These are phyloP conservation scores for Cyphomyrmex costatus DNA, from an alignment of 1,140 invertebrate genomes.

Conservation along the genomic window DNA sequence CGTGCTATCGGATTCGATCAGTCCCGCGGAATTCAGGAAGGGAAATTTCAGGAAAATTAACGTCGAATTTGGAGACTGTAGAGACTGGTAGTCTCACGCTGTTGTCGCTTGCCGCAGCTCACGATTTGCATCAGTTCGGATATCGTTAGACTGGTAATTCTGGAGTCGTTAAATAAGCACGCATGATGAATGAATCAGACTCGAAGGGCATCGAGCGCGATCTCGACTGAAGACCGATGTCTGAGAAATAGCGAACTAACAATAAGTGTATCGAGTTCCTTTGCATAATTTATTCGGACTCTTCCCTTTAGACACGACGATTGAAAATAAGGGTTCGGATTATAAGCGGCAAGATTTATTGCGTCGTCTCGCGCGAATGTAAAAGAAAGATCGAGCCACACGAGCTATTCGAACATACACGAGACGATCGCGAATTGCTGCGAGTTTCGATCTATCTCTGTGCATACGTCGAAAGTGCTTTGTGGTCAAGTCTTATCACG, in stretches of 20 bases:
- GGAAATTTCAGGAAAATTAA: conserved; percentile 41
- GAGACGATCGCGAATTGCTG: conserved; percentile 7
- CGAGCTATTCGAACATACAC: conserved; percentile 28
- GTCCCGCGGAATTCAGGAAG: conserved; percentile 16
- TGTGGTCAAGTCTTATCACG: conserved; percentile 59
- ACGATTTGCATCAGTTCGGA: neutral
- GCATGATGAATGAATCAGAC: conserved; percentile 36
- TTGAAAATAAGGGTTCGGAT: conserved; percentile 48
- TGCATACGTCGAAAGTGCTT: neutral
- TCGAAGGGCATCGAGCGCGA: conserved; percentile 12
- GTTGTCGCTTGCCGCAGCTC: neutral
- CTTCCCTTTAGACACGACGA: conserved; percentile 35
- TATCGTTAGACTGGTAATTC: neutral
- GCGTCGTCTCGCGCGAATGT: conserved; percentile 49
- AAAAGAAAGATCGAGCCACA: conserved; percentile 30
- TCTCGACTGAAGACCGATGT: conserved; percentile 33
- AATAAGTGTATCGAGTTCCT: conserved; percentile 44
- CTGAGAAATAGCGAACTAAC: conserved; percentile 34
- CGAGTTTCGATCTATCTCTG: conserved; percentile 24
- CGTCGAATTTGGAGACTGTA: neutral
- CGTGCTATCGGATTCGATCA: conserved; percentile 46
- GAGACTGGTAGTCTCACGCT: neutral
- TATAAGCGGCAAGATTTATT: conserved; percentile 57
- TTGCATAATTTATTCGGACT: conserved; percentile 60
- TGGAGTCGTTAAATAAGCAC: conserved; percentile 24